Conservation (phyloP, 2,888 invertebrate genomes). For the Sarcophaga caerulescens region DNA sequence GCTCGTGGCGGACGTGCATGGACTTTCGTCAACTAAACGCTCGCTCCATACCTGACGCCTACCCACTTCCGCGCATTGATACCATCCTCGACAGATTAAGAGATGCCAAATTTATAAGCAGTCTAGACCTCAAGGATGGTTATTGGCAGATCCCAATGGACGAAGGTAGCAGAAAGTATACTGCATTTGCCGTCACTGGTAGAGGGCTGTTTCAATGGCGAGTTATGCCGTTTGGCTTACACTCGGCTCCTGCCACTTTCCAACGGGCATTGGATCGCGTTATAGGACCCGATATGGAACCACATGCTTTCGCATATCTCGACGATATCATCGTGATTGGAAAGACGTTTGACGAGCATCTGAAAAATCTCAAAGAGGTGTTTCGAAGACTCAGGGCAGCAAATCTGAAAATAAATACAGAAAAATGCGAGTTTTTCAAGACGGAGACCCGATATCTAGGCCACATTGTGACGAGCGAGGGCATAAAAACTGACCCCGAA, state of each 20-base stretch:
- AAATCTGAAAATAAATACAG: slow-evolving; percentile 27
- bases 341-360: neutral
- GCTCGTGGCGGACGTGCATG: neutral
- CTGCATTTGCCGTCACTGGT: slow-evolving; percentile 2
- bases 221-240: neutral
- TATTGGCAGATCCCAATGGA: neutral
- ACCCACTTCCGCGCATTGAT: neutral
- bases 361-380: neutral
- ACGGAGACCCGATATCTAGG: no score
- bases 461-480: no score
- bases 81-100: slow-evolving; percentile 1
- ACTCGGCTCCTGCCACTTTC: no score
- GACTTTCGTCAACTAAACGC: neutral
- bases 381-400: slow-evolving; percentile 7
- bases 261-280: neutral
- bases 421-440: no score
- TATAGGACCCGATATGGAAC: slow-evolving; percentile 4
- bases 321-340: slow-evolving; percentile 23
- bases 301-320: slow-evolving; percentile 11
- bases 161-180: neutral
- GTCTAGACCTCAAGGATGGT: neutral
- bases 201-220: neutral
- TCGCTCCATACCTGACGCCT: neutral
- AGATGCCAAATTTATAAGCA: neutral
- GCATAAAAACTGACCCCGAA: no score